Evolutionary conservation across 2,888 invertebrate species (phyloP), one percentile per base, ranked within the genome.

Genomic region (Slavum lentiscoides): DNA sequence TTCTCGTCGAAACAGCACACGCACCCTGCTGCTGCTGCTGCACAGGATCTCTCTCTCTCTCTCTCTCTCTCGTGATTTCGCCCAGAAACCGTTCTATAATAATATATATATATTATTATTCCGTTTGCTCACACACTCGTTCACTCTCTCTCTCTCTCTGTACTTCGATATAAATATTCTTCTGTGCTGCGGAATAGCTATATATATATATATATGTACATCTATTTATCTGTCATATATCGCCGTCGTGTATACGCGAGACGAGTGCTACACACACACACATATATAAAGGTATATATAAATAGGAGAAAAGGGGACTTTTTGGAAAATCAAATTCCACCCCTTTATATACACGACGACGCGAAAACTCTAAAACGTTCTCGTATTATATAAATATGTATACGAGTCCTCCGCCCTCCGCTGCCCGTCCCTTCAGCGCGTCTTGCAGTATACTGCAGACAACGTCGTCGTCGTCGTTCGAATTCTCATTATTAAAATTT

Each of bases 401-500:
- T 4, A 30, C 30, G 30, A 30, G 30, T 30, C 30, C 1, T 4
- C 30, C 30, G 19, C 30, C 30, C 30, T 4, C 30, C 30, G 4
- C 1, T 30, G 7, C 30, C 30, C 30, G 4, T 30, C 30, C 30
- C 30, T 2, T 30, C 30, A n/a, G n/a, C n/a, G n/a, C n/a, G n/a
- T 5, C 6, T 43, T 43, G 6, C 1, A 9, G 11, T 43, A 43
- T 11, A 11, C 7, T 5, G 43, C 2, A 43, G 4, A 7, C 11
- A 1, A 4, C 30, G 30, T 30, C 30, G 30, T 30, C 21, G 39
- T 30, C 23, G 62, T 53, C 75, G 39, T 68, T 62, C 23, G 69
- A 77, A 69, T 77, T 77, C 77, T 70, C 77, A 62, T 77, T 77
- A 77, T 77, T 77, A 21, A 77, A 77, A 77, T 77, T 70, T 77